phyloP scores from a whole-genome alignment of 2,888 invertebrate species.

The Ephialtes manifestator region DNA sequence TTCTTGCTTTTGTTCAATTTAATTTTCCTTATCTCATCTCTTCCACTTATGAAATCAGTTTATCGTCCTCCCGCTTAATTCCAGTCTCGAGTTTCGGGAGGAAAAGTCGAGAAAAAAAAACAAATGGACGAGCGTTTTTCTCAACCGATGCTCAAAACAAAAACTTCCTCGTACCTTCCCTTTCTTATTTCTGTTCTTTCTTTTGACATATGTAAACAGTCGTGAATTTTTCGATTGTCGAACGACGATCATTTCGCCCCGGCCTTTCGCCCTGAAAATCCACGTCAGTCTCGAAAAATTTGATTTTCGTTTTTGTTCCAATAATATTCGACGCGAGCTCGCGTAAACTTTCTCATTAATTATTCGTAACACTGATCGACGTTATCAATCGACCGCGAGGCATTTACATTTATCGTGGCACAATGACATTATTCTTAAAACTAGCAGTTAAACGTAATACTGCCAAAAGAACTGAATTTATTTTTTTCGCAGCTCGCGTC shows the following conservation, averaged over 20 bases:
- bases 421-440: conserved; percentile 51
- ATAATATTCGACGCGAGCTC: conserved; percentile 21
- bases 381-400: conserved; percentile 48
- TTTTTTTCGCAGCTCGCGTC: conserved; percentile 10
- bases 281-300: background rate
- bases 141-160: conserved; percentile 60
- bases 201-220: conserved; percentile 3
- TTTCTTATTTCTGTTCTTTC: conserved; percentile 47
- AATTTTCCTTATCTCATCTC: background rate
- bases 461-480: conserved; percentile 46
- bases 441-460: conserved; percentile 16
- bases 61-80: conserved; percentile 11
- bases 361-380: conserved; percentile 30
- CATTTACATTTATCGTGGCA: conserved; percentile 62
- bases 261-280: conserved; percentile 1
- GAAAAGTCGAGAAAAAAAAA: conserved; percentile 21
- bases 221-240: conserved; percentile 19
- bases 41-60: conserved; percentile 22
- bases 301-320: background rate
- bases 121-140: conserved; percentile 2
- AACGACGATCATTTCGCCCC: conserved; percentile 17
- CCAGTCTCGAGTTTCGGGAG: conserved; percentile 36
- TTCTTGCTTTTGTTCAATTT: conserved; percentile 23
- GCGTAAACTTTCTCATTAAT: conserved; percentile 24
- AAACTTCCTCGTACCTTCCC: conserved; percentile 59